Evolutionary conservation across 2,797 vertebrate genomes (phyloP), one percentile per base, ranked within the genome.

Genomic region (Anas acuta): DNA sequence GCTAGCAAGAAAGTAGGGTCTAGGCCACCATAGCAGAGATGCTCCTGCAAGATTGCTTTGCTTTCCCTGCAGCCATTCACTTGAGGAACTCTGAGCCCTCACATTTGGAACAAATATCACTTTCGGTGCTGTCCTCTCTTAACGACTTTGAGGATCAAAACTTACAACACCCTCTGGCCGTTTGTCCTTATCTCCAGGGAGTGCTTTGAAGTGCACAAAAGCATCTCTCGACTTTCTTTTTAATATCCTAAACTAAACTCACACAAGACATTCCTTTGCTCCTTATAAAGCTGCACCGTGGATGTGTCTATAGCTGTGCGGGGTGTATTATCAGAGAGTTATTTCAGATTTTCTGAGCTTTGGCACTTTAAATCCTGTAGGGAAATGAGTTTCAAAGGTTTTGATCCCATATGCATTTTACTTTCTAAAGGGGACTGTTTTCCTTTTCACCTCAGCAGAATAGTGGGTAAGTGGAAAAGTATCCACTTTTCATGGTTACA

Each of bases 221-320:
- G 71, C 87, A 96, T 96, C 90, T 91, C 91, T 90, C 84, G 91
- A 84, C 84, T 96, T 92, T 95, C 79, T 88, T 96, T 96, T 96
- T 95, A 96, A 96, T 96, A 96, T 96, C 96, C 96, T 92, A 92
- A 89, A 71, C 92, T 94, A 91, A 96, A 96, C 83, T 92, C n/a
- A 11, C 54, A 58, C 81, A 86, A 77, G 84, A 49, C 89, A 76
- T 95, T 95, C 89, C 89, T 93, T 82, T 88, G 7, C 86, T 79
- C 76, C 77, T 91, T 65, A 64, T 60, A 90, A 95, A 95, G 89
- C 81, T 88, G 92, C 54, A 30, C 64, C 35, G 4, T 28, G 79
- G 71, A 7, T 47, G 61, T 73, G 70, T 90, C 94, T 85, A 2
- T 86, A 65, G 84, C 89, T 90, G 82, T 64, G 81, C 17, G 22